These are phyloP conservation scores for Chloroceryle inda DNA, from an alignment of 2,797 vertebrate species.

Conservation along the genomic window DNA sequence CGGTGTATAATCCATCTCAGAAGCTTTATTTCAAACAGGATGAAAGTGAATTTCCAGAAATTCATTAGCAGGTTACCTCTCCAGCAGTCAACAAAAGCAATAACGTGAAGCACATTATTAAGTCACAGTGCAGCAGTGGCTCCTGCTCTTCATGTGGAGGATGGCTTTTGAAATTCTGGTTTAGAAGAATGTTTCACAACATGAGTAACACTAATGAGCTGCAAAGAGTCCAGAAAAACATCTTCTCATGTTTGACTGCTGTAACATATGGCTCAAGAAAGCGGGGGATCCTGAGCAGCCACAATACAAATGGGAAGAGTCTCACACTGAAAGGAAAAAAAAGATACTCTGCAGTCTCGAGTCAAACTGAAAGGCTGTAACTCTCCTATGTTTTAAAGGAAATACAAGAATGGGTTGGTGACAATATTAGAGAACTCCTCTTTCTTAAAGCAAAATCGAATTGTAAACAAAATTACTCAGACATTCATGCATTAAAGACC, in stretches of 20 bases:
- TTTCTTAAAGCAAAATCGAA: not conserved
- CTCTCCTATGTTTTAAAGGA: not conserved
- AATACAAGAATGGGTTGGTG: not conserved
- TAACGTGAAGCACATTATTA: not conserved
- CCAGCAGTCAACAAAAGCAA: not conserved
- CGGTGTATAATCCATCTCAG: not conserved
- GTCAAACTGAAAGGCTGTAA: not conserved
- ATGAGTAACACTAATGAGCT: slow-evolving; percentile 53
- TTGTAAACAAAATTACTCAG: not conserved
- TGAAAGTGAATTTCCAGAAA: slow-evolving; percentile 53
- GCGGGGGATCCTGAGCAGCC: not conserved
- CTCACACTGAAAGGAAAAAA: not conserved
- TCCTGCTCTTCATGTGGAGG: not conserved
- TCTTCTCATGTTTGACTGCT: not conserved
- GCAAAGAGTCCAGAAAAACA: slow-evolving; percentile 59
- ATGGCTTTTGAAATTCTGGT: slow-evolving; percentile 34
- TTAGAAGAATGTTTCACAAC: slow-evolving; percentile 58
- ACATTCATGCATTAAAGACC: not conserved
- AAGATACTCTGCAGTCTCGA: not conserved
- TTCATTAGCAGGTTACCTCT: slow-evolving; percentile 31
- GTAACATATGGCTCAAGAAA: slow-evolving; percentile 41
- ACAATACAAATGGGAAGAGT: not conserved
- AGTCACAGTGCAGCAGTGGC: not conserved
- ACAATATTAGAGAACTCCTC: not conserved
- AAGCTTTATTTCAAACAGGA: slow-evolving; percentile 6